phyloP scores from a whole-genome alignment of 2,797 vertebrate genomes.

The Sebastes glaucus region DNA sequence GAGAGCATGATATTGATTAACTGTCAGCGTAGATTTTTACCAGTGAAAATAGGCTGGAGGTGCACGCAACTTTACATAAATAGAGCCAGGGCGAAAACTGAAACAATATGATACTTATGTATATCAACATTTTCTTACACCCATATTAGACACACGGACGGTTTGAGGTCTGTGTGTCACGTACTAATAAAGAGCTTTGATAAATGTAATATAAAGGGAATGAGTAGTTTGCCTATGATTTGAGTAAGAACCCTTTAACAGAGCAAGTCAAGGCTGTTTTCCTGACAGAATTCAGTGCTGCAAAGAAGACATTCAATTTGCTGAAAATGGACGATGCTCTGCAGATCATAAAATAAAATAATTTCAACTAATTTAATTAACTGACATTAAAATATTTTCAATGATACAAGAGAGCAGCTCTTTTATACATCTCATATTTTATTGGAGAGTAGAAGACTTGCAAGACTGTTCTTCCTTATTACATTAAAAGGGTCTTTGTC shows the following conservation, averaged over 20 bases:
- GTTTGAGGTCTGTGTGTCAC: not conserved
- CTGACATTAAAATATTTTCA: not conserved
- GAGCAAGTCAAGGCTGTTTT: not conserved
- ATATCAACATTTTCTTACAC: too few relatives aligned
- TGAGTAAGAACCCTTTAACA: not conserved
- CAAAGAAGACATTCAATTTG: not conserved
- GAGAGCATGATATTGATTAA: too few relatives aligned
- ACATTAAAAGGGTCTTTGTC: not conserved
- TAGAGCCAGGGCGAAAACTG: rapidly evolving
- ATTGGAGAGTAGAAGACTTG: not conserved
- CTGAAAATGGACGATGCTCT: not conserved
- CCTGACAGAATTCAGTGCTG: not conserved
- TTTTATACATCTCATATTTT: not conserved
- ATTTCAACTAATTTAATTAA: not conserved
- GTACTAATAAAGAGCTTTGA: not conserved
- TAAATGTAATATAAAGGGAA: not conserved
- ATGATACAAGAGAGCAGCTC: not conserved
- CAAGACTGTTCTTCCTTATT: not conserved
- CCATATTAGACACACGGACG: too few relatives aligned
- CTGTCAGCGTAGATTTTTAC: too few relatives aligned
- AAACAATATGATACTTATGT: too few relatives aligned
- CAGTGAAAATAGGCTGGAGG: too few relatives aligned
- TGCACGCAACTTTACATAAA: rapidly evolving
- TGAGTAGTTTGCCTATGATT: not conserved
- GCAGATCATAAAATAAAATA: not conserved